phyloP scores from a whole-genome alignment of 2,888 invertebrate genomes.

The Leptopilina myrica region DNA sequence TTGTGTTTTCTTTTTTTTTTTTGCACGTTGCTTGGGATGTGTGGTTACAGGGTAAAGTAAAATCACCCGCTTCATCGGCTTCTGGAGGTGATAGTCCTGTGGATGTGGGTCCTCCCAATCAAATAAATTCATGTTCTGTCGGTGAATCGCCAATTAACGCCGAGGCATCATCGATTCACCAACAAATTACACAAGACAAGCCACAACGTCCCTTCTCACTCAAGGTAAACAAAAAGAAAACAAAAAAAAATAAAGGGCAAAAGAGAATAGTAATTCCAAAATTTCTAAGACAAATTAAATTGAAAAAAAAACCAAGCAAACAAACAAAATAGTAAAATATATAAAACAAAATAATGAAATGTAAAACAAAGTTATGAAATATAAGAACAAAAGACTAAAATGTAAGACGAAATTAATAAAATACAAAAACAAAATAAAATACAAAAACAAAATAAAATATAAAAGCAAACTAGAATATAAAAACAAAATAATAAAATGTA shows the following conservation, averaged over 20 bases:
- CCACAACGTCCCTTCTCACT: conserved; percentile 81
- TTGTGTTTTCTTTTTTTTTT: not conserved
- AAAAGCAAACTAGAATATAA: too few species aligned
- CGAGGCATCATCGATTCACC: conserved; percentile 68
- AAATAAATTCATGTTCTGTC: conserved; percentile 71
- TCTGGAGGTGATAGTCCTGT: conserved; percentile 75
- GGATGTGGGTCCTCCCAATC: conserved; percentile 72
- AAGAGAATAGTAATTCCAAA: not conserved
- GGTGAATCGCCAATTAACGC: conserved; percentile 69
- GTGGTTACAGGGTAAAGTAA: conserved; percentile 76
- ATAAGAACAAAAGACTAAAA: too few species aligned
- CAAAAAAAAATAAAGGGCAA: conserved; percentile 58
- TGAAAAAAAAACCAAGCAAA: too few species aligned
- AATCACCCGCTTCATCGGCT: conserved; percentile 75
- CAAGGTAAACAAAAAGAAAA: conserved; percentile 74
- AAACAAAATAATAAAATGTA: too few species aligned
- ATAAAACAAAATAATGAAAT: too few species aligned
- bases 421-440: too few species aligned
- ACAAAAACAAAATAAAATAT: too few species aligned
- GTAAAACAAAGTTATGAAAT: too few species aligned
- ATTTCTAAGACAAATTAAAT: not conserved
- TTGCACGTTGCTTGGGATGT: conserved; percentile 73
- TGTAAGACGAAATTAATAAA: too few species aligned
- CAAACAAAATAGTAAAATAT: too few species aligned
- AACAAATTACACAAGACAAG: conserved; percentile 76